phyloP scores from a whole-genome alignment of 1,140 invertebrate species.

The Drosophila lowei region DNA sequence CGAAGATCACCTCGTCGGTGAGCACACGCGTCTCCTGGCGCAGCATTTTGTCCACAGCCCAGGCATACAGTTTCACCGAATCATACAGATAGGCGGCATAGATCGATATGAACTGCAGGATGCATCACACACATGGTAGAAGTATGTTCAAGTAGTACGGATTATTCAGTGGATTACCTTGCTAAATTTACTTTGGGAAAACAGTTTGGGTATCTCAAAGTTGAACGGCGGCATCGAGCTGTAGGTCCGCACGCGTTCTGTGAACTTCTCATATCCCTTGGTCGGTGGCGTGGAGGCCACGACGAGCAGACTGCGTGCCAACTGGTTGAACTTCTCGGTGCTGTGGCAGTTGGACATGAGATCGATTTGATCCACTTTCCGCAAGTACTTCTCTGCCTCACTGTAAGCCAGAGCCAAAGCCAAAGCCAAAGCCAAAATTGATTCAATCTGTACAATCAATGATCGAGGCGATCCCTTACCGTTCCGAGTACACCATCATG shows the following conservation, averaged over 20 bases:
- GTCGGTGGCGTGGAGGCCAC: slow-evolving; percentile 92
- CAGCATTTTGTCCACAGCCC: slow-evolving; percentile 91
- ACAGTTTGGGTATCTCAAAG: slow-evolving; percentile 80
- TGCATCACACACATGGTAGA: not conserved
- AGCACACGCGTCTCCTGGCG: slow-evolving; percentile 85
- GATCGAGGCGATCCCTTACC: slow-evolving; percentile 27
- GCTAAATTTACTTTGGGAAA: slow-evolving; percentile 84
- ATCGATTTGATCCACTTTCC: slow-evolving; percentile 87
- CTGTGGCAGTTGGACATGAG: slow-evolving; percentile 86
- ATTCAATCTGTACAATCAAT: not conserved
- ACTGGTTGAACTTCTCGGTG: slow-evolving; percentile 87
- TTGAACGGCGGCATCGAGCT: slow-evolving; percentile 86
- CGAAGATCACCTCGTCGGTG: slow-evolving; percentile 86
- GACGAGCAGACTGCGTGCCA: slow-evolving; percentile 91
- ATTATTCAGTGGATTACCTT: slow-evolving; percentile 84
- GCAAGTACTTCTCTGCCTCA: slow-evolving; percentile 93
- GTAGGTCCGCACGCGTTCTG: slow-evolving; percentile 89
- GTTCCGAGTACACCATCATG: slow-evolving; percentile 89
- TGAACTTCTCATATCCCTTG: slow-evolving; percentile 90
- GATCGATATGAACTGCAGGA: slow-evolving; percentile 91
- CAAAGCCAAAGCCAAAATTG: too few species aligned
- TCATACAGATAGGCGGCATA: slow-evolving; percentile 98
- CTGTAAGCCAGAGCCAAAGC: slow-evolving; percentile 72
- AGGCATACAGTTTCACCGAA: slow-evolving; percentile 95
- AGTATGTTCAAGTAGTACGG: too few species aligned